phyloP scores from a whole-genome alignment of 2,888 invertebrate species.

The Tigriopus californicus region DNA sequence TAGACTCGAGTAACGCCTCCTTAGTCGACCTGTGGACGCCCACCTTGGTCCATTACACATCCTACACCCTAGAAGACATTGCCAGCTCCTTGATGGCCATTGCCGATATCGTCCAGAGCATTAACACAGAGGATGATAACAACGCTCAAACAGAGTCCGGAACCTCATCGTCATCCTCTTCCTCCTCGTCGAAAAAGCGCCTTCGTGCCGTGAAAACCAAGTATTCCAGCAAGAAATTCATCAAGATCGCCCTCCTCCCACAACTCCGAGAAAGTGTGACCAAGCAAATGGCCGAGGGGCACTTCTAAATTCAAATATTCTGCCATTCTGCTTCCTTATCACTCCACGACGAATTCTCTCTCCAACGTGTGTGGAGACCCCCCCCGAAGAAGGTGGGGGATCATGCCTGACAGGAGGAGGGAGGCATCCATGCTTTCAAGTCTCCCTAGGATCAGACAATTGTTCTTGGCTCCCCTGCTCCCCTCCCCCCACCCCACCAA shows the following conservation, averaged over 20 bases:
- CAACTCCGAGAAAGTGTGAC: slow-evolving; percentile 23
- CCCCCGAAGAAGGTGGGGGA: no score
- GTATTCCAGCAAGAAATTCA: slow-evolving; percentile 29
- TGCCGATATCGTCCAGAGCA: slow-evolving; percentile 39
- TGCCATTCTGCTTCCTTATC: no score
- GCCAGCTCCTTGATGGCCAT: slow-evolving; percentile 46
- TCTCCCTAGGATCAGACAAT: no score
- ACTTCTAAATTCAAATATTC: not conserved
- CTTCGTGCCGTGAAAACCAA: slow-evolving; percentile 21
- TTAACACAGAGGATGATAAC: not conserved
- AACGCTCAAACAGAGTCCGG: not conserved
- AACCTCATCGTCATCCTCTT: no score
- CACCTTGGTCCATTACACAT: slow-evolving; percentile 53
- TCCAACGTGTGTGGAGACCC: no score
- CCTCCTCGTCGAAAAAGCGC: not conserved
- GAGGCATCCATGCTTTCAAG: no score
- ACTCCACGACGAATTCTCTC: no score
- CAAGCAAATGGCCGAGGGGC: slow-evolving; percentile 20
- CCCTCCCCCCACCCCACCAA: no score
- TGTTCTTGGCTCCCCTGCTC: no score
- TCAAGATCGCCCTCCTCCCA: slow-evolving; percentile 27
- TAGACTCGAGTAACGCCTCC: slow-evolving; percentile 27
- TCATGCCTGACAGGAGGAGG: no score
- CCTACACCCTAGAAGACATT: slow-evolving; percentile 47
- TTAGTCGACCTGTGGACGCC: slow-evolving; percentile 43